A percentile compares a stretch with the other conserved stretches of the same genome.
phyloP scores from a whole-genome alignment of 2,113 vertebrate genomes.

The Sigmodon hispidus region DNA sequence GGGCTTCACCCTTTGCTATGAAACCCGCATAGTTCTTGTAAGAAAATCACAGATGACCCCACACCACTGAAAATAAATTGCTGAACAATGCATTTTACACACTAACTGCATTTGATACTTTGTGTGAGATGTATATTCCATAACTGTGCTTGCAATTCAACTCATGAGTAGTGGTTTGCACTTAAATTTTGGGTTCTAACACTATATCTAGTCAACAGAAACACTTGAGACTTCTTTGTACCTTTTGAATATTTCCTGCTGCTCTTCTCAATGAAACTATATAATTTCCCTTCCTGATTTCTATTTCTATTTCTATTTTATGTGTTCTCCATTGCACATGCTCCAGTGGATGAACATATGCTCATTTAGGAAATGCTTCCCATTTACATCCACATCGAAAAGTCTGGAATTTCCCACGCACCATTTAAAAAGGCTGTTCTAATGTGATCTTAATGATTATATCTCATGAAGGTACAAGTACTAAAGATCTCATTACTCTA shows the following conservation, averaged over 20 bases:
- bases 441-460: constrained; percentile 7
- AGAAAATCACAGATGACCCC: background rate
- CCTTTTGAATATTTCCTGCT: background rate
- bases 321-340: background rate
- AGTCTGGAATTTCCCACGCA: background rate
- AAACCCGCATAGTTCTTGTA: background rate
- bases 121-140: background rate
- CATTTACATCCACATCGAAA: background rate
- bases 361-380: background rate
- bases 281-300: background rate
- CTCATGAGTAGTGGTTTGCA: background rate
- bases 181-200: background rate
- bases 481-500: background rate
- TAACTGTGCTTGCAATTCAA: background rate
- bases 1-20: background rate
- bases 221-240: background rate
- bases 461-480: background rate
- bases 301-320: background rate
- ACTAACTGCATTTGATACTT: background rate
- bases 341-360: background rate
- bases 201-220: background rate
- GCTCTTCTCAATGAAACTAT: background rate
- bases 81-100: background rate
- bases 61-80: background rate
- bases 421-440: constrained; percentile 3